Conservation (phyloP, 1,140 invertebrate genomes). For the Luehdorfia chinensis region DNA sequence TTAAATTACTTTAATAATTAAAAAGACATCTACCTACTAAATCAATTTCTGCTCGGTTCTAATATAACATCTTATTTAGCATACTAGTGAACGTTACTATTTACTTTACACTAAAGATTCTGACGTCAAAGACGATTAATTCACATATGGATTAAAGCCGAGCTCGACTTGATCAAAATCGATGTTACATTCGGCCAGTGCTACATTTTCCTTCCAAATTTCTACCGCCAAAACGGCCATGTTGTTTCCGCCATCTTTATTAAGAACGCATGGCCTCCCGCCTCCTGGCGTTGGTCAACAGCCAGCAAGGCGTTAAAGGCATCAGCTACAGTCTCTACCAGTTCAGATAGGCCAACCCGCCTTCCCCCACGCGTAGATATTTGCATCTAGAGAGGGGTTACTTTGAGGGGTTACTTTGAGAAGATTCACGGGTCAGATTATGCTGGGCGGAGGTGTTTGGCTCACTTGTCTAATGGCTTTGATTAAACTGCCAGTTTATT, state of each 20-base stretch:
- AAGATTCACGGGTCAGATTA: slow-evolving; percentile 46
- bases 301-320: slow-evolving; percentile 76
- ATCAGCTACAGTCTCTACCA: slow-evolving; percentile 67
- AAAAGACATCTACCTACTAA: no score
- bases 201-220: slow-evolving; percentile 38
- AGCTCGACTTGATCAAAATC: slow-evolving; percentile 14
- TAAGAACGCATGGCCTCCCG: slow-evolving; percentile 72
- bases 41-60: no score
- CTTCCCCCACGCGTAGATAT: slow-evolving; percentile 25
- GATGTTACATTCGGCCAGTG: slow-evolving; percentile 14
- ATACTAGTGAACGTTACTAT: no score
- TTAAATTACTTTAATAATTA: no score
- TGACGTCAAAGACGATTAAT: slow-evolving; percentile 11
- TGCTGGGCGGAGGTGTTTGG: slow-evolving; percentile 58
- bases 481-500: slow-evolving; percentile 77
- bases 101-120: slow-evolving; percentile 6
- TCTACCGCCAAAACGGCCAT: slow-evolving; percentile 62
- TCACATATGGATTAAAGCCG: slow-evolving; percentile 13
- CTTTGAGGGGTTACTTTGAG: slow-evolving; percentile 22
- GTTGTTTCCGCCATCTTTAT: slow-evolving; percentile 70
- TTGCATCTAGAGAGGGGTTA: slow-evolving; percentile 26
- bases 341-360: slow-evolving; percentile 39
- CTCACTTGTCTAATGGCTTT: slow-evolving; percentile 76
- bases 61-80: no score
- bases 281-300: slow-evolving; percentile 72